Percentiles rank a stretch among this genome's conserved stretches.
Evolutionary conservation across 1,140 invertebrate species (phyloP).

Genomic region (Phenacoccus solenopsis): DNA sequence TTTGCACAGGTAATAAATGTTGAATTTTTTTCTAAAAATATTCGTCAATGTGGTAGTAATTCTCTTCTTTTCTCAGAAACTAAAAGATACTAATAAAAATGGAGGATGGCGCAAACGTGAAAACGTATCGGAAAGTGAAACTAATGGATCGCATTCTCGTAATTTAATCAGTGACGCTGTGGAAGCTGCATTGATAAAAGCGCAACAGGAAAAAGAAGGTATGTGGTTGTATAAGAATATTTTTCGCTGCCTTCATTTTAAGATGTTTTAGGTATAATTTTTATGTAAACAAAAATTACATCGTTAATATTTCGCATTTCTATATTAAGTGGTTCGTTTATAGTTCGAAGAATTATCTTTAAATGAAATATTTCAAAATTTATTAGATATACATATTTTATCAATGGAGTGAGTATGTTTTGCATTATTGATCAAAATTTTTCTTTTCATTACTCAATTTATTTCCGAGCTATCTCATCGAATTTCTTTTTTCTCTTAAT

Average conservation of each 20-base stretch:
- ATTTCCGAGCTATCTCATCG: too few species aligned
- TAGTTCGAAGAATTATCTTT: neutral
- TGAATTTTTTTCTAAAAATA: neutral
- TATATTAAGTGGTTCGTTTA: neutral
- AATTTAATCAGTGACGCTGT: conserved; percentile 7
- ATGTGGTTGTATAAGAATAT: too few species aligned
- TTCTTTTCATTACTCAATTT: too few species aligned
- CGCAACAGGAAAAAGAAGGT: neutral
- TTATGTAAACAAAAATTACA: neutral
- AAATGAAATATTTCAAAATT: too few species aligned
- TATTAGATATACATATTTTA: too few species aligned
- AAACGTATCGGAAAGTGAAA: neutral
- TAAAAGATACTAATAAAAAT: neutral
- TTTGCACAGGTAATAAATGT: neutral
- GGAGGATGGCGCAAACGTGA: neutral
- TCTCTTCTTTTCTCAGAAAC: neutral
- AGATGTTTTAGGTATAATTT: too few species aligned
- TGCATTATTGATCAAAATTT: too few species aligned
- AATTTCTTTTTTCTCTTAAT: too few species aligned
- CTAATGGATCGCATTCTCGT: neutral
- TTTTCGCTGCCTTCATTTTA: too few species aligned
- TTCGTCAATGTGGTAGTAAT: neutral
- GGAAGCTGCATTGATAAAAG: neutral
- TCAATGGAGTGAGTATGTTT: too few species aligned
- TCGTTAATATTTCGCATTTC: neutral